Evolutionary conservation across 2,888 invertebrate genomes (phyloP).

Genomic region (Mythimna pallens): DNA sequence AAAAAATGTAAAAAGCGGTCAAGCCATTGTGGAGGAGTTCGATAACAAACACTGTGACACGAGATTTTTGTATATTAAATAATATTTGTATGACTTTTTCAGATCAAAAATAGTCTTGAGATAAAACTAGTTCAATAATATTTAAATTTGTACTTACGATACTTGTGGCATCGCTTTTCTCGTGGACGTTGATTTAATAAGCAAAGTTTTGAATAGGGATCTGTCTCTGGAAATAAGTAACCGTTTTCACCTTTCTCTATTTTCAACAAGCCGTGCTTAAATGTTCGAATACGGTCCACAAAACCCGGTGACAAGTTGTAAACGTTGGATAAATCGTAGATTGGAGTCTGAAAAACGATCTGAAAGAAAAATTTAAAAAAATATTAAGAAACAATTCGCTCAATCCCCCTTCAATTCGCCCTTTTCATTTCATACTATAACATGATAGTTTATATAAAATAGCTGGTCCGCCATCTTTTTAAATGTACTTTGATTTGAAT

Average conservation of each 20-base stretch:
- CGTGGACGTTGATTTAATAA: slow-evolving; percentile 20
- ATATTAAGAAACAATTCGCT: no score
- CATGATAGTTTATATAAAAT: no score
- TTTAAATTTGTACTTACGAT: slow-evolving; percentile 9
- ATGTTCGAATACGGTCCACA: slow-evolving; percentile 18
- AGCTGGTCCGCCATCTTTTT: no score
- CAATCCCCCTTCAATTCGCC: no score
- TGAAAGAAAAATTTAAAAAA: slow-evolving; percentile 17
- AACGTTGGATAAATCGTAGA: slow-evolving; percentile 40
- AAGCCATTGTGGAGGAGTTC: no score
- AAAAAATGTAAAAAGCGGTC: no score
- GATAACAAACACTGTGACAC: no score
- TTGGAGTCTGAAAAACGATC: slow-evolving; percentile 45
- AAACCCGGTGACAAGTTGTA: slow-evolving; percentile 19
- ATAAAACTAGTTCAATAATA: neutral
- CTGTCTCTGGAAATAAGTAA: slow-evolving; percentile 32
- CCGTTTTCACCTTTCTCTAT: slow-evolving; percentile 41
- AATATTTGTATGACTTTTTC: no score
- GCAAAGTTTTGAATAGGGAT: neutral
- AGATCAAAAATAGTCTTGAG: no score
- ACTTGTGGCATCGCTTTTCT: slow-evolving; percentile 40
- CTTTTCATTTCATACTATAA: no score
- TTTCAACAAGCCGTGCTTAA: slow-evolving; percentile 33
- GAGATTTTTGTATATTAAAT: no score
- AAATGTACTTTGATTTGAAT: no score